phyloP scores from a whole-genome alignment of 2,888 invertebrate genomes.

The Chrysolina oricalcia region DNA sequence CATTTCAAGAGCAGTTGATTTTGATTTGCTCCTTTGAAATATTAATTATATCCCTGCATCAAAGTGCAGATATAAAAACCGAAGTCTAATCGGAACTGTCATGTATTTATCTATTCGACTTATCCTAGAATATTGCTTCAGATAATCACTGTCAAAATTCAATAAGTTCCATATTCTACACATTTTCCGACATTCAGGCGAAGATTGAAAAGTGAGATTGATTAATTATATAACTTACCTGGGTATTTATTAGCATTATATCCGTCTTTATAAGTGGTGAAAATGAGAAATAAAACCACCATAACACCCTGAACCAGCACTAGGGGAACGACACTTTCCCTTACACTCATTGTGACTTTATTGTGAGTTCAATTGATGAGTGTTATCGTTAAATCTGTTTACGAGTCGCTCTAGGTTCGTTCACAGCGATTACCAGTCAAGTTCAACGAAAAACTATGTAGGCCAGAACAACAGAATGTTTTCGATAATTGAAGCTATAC shows the following conservation, averaged over 20 bases:
- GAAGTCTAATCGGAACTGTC: too few species aligned
- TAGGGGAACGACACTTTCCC: slow-evolving; percentile 56
- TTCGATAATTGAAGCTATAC: slow-evolving; percentile 38
- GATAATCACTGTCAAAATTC: too few species aligned
- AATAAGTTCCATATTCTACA: too few species aligned
- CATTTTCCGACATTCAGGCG: too few species aligned
- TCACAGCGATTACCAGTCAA: background rate
- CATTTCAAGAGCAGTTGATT: too few species aligned
- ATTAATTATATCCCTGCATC: too few species aligned
- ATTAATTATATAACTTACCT: slow-evolving; percentile 57
- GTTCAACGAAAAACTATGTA: slow-evolving; percentile 27
- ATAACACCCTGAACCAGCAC: slow-evolving; percentile 58
- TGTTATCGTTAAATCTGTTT: slow-evolving; percentile 35
- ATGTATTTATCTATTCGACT: too few species aligned
- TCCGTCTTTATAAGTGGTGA: slow-evolving; percentile 58
- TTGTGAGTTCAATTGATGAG: slow-evolving; percentile 35
- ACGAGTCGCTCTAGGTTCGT: background rate
- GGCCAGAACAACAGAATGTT: slow-evolving; percentile 45
- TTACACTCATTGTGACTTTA: slow-evolving; percentile 40
- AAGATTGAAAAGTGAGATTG: background rate
- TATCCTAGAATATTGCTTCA: too few species aligned
- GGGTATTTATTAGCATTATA: slow-evolving; percentile 59
- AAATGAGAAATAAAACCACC: slow-evolving; percentile 61
- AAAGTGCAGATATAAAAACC: too few species aligned
- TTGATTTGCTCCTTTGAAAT: too few species aligned